A percentile compares a stretch with the other conserved stretches of the same genome.
phyloP scores from a whole-genome alignment of 2,113 vertebrate species.

The Otolemur garnettii region DNA sequence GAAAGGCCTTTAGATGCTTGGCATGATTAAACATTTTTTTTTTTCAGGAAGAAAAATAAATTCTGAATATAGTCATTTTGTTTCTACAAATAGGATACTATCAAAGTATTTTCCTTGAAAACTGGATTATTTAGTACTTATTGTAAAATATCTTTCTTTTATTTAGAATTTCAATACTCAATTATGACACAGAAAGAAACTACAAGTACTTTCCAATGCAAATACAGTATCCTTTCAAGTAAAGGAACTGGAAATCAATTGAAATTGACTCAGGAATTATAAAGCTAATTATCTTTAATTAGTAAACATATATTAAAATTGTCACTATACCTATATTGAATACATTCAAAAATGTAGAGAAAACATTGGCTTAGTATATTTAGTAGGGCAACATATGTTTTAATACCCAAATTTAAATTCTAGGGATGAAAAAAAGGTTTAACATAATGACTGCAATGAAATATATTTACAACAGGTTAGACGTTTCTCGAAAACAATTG shows the following conservation, averaged over 20 bases:
- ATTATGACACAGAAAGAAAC: background rate
- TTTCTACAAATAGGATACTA: background rate
- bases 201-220: background rate
- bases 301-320: background rate
- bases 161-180: background rate
- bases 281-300: background rate
- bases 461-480: background rate
- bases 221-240: background rate
- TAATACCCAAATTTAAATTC: background rate
- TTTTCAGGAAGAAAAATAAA: background rate
- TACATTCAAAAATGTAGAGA: background rate
- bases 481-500: background rate
- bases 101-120: background rate
- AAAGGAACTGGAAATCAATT: background rate
- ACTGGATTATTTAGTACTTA: background rate
- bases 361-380: background rate
- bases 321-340: background rate
- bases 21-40: background rate
- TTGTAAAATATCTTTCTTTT: background rate
- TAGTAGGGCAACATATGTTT: background rate
- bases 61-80: background rate
- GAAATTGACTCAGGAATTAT: background rate
- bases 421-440: background rate
- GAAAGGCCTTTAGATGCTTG: background rate
- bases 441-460: background rate